Base-by-base conservation (phyloP, 2,797 vertebrate genomes). In the Chaetodon trifasciatus region DNA sequence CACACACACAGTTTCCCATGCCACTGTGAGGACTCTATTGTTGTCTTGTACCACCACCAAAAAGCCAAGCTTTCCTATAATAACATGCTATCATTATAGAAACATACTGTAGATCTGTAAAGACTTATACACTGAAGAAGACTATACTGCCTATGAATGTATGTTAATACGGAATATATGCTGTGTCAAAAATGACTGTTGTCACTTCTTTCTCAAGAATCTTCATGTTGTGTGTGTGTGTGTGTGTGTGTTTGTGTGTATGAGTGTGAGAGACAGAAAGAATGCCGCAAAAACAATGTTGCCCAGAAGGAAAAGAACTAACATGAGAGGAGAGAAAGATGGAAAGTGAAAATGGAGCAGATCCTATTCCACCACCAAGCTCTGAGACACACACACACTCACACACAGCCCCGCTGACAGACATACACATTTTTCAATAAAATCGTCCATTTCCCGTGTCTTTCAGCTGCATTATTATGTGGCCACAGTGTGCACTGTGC, bases 131-230 rank as follows among this genome's bases (percentile, higher is more conserved):
- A 96, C 95, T 96, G 95, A 96, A 95, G 92, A 94, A 94, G 93
- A 95, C 89, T 94, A 93, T 95, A 94, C 92, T 96, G 95, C 94
- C 93, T 94, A 94, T 95, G 95, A 96, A 96, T 96, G 96, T 96
- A 95, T 93, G 91, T 93, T 94, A 91, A 94, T 91, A 89, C 81
- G 83, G 95, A 96, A 95, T 96, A 95, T 96, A 96, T 94, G 94
- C 89, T 93, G 91, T 95, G 92, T 95, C 88, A 89, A 94, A 95
- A 90, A 87, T 73, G 53, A 79, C 76, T 80, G 50, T 80, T 82
- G 89, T 92, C 55, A 0, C 83, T 91, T 92, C 78, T 93, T 93
- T 78, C 35, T 58, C 77, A 11, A 46, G 11, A 35, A 40, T 37
- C 5, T 24, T 11, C 0, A 3, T 24, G 6, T 1, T 50, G 12